Evolutionary conservation across 2,888 invertebrate species (phyloP).

Genomic region (Pristionchus exspectatus): DNA sequence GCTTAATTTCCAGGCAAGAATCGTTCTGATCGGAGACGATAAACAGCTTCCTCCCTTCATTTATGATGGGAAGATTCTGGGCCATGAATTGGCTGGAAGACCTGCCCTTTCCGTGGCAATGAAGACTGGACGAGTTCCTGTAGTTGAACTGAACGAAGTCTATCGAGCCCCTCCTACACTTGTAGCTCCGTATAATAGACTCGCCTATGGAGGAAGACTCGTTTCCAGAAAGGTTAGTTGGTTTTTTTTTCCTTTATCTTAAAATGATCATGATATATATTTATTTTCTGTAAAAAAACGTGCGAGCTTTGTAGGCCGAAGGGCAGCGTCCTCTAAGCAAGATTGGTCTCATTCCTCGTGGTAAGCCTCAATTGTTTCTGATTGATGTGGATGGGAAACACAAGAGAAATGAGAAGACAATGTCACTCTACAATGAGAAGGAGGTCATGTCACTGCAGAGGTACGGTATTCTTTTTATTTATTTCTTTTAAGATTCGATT

Average conservation of each 20-base stretch:
- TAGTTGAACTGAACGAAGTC: background rate
- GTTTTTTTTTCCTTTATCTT: too few relatives aligned
- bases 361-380: background rate
- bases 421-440: constrained; percentile 3
- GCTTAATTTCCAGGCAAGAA: constrained; percentile 15
- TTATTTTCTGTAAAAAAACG: too few relatives aligned
- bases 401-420: background rate
- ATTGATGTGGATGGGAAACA: background rate
- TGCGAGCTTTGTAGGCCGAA: too few relatives aligned
- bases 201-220: constrained; percentile 17
- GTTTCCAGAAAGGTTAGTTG: constrained; percentile 39
- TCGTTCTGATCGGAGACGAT: constrained; percentile 36
- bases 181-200: constrained; percentile 15
- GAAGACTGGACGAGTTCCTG: background rate
- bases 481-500: background rate
- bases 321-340: background rate
- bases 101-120: background rate
- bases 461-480: background rate
- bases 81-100: constrained; percentile 12
- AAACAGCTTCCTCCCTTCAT: constrained; percentile 28
- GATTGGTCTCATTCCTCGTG: background rate
- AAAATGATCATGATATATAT: too few relatives aligned
- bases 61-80: background rate
- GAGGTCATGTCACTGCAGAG: background rate
- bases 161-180: background rate